These are phyloP conservation scores for Cyprinella venusta DNA, from an alignment of 2,797 vertebrate genomes.

Conservation along the genomic window DNA sequence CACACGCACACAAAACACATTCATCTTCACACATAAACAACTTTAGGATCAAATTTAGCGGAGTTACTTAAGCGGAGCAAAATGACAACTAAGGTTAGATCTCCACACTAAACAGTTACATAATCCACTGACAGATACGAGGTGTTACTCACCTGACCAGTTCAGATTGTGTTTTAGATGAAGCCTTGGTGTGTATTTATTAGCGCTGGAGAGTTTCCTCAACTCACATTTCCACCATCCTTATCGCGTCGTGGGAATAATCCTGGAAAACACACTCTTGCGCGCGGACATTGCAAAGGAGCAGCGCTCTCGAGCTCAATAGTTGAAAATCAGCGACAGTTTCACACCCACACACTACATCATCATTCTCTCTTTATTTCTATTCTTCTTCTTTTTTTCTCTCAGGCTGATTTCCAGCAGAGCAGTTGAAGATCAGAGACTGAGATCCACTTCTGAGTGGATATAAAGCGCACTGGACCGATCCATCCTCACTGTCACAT, in stretches of 20 bases:
- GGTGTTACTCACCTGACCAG: slow-evolving; percentile 8
- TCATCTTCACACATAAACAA: slow-evolving; percentile 47
- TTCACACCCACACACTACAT: slow-evolving; percentile 40
- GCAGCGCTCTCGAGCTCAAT: slow-evolving; percentile 2
- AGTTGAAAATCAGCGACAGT: slow-evolving; percentile 7
- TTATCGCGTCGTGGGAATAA: not conserved
- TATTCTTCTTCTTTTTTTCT: not conserved
- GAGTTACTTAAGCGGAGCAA: not conserved
- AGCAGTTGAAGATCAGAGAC: not conserved
- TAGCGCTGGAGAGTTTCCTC: not conserved
- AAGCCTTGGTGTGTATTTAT: not conserved
- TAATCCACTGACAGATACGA: not conserved
- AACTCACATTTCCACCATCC: not conserved
- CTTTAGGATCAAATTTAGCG: not conserved
- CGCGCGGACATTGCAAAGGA: not conserved
- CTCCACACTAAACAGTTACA: not conserved
- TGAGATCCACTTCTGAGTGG: slow-evolving; percentile 8
- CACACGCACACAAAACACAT: slow-evolving; percentile 61
- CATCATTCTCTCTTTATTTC: not conserved
- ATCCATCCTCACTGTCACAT: not conserved
- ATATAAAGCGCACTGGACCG: not conserved
- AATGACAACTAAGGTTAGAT: not conserved
- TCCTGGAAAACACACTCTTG: not conserved
- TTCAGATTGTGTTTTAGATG: not conserved
- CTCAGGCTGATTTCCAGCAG: not conserved